phyloP scores from a whole-genome alignment of 2,113 vertebrate species.

The pig (Sus scrofa) region DNA sequence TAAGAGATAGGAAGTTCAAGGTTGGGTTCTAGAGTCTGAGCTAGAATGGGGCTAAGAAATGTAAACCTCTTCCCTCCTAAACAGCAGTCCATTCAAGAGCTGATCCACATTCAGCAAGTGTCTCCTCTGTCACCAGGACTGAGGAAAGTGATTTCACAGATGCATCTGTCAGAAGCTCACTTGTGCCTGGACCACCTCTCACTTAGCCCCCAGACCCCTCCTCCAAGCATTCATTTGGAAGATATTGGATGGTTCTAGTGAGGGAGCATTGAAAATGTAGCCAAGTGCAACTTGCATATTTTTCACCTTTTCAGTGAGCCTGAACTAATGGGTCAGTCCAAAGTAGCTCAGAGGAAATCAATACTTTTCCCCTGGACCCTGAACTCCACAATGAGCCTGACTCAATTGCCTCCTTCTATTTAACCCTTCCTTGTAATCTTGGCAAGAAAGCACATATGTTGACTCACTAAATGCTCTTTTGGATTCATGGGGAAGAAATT shows the following conservation, averaged over 20 bases:
- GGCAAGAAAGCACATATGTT: background rate
- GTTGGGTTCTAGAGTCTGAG: background rate
- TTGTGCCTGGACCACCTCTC: background rate
- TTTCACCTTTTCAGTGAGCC: constrained; percentile 81
- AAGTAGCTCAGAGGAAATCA: constrained; percentile 82
- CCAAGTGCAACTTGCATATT: constrained; percentile 62
- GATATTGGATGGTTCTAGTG: background rate
- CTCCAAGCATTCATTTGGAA: background rate
- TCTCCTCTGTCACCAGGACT: background rate
- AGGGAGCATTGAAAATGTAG: background rate
- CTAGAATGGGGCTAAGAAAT: accelerated
- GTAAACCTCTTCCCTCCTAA: background rate
- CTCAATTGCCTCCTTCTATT: background rate
- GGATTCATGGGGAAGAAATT: background rate
- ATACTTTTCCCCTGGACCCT: constrained; percentile 58
- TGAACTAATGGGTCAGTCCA: constrained; percentile 81
- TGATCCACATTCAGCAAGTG: background rate
- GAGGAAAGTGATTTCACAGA: background rate
- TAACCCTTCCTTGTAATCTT: constrained; percentile 55
- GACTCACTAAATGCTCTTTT: background rate
- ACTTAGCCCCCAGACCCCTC: background rate
- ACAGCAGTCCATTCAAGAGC: background rate
- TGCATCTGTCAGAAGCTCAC: background rate
- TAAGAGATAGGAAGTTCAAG: background rate
- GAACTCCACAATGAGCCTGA: background rate